Conservation (phyloP, 64 coral and sea anemone species). For the Astreopora myriophthalma region DNA sequence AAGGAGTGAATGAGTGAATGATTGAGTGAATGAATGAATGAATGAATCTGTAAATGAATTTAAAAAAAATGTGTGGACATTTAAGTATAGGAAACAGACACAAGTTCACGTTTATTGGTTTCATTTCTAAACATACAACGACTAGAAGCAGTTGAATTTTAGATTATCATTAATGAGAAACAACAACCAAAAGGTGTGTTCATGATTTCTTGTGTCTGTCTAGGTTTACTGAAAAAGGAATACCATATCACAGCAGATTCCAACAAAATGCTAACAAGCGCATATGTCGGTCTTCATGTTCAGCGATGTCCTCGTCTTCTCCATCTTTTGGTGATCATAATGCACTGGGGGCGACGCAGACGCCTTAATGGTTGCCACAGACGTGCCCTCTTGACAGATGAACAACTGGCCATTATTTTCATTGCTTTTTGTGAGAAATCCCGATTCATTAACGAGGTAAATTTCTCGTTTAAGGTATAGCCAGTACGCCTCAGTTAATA, state of each 20-base stretch:
- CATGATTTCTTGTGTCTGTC: not conserved
- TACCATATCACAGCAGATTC: conserved; percentile 57
- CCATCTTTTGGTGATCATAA: conserved; percentile 69
- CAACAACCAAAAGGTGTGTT: not conserved
- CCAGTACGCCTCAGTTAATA: too few species aligned
- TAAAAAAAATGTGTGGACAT: too few species aligned
- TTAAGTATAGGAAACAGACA: too few species aligned
- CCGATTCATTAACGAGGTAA: conserved; percentile 65
- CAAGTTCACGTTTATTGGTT: too few species aligned
- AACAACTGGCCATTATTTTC: conserved; percentile 69
- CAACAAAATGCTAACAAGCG: conserved; percentile 34
- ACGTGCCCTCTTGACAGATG: conserved; percentile 52
- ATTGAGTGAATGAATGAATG: too few species aligned
- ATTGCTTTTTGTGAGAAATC: conserved; percentile 67
- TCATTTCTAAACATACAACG: too few species aligned
- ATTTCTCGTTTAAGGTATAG: not conserved
- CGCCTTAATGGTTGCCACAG: conserved; percentile 13
- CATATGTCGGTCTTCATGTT: conserved; percentile 64
- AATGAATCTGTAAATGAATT: too few species aligned
- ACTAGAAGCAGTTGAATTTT: too few species aligned
- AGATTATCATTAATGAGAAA: too few species aligned
- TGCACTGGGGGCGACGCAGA: conserved; percentile 80
- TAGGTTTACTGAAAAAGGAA: conserved; percentile 19
- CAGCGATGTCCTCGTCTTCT: conserved; percentile 71
- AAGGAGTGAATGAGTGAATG: too few species aligned